A percentile compares a stretch with the other conserved stretches of the same genome.
Conservation (phyloP, 2,797 vertebrate genomes). For the Notolepis coatsorum region DNA sequence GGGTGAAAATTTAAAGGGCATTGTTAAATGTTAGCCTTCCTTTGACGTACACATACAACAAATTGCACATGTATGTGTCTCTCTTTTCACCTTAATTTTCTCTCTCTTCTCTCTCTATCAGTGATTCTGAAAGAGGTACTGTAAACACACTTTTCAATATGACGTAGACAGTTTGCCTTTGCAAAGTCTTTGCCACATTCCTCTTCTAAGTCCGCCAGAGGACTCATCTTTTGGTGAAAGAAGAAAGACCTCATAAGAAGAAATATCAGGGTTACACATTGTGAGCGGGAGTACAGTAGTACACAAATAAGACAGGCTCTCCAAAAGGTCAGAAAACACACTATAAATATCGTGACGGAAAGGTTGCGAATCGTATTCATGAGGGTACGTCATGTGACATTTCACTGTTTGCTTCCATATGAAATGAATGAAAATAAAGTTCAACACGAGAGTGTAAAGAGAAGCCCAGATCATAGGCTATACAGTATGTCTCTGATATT, state of each 20-base stretch:
- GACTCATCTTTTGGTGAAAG: neutral
- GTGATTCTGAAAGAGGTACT: too few species aligned
- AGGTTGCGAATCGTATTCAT: neutral
- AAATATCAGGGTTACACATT: neutral
- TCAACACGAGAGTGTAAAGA: neutral
- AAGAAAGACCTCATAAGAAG: too few species aligned
- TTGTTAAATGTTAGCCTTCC: too few species aligned
- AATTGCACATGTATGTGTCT: too few species aligned
- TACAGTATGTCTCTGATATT: neutral
- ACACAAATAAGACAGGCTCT: neutral
- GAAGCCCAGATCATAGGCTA: neutral
- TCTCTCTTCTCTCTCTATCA: too few species aligned
- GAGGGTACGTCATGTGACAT: conserved; percentile 4
- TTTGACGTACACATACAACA: too few species aligned
- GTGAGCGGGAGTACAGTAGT: neutral
- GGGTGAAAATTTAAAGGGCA: too few species aligned
- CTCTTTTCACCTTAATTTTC: too few species aligned
- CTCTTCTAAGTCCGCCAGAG: neutral
- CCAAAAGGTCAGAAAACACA: conserved; percentile 5
- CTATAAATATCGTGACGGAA: neutral
- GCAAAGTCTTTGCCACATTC: neutral
- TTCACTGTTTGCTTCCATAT: neutral
- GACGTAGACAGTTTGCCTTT: too few species aligned
- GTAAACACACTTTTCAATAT: too few species aligned
- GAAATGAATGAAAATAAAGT: neutral